These are phyloP conservation scores for Microctenopoma steveboyesi DNA, from an alignment of 2,797 vertebrate genomes.

Conservation along the genomic window DNA sequence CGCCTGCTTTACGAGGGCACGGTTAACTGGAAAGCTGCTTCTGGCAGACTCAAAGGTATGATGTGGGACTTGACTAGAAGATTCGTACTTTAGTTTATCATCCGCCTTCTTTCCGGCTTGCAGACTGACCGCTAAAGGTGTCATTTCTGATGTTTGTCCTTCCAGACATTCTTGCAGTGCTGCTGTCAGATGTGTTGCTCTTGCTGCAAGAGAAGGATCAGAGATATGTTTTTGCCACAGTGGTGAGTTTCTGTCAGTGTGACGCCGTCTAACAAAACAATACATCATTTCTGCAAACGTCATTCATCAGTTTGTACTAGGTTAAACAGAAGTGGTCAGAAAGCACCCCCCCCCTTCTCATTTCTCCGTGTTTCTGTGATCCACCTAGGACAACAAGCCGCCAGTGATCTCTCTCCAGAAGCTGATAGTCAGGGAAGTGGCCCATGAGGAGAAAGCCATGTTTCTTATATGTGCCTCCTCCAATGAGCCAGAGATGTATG, in stretches of 20 bases:
- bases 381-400: conserved; percentile 90
- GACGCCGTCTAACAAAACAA: background rate
- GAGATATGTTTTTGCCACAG: conserved; percentile 90
- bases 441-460: conserved; percentile 93
- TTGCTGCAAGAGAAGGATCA: conserved; percentile 98
- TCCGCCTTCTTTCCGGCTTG: background rate
- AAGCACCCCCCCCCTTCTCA: background rate
- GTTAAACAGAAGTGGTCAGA: background rate
- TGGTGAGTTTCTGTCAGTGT: conserved; percentile 83
- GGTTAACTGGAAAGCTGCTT: conserved; percentile 93
- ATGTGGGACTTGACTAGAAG: too few relatives aligned
- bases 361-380: background rate
- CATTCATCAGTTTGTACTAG: background rate
- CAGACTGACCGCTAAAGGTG: background rate
- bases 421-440: conserved; percentile 94
- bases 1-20: conserved; percentile 86
- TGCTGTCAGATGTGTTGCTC: conserved; percentile 92
- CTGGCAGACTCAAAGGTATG: conserved; percentile 94
- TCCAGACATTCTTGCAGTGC: conserved; percentile 92
- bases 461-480: conserved; percentile 94
- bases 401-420: conserved; percentile 92
- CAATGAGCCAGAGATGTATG: conserved; percentile 87
- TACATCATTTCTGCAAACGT: background rate
- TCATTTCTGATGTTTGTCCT: conserved; percentile 21
- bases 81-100: background rate